Conservation (phyloP, 2,888 invertebrate genomes). For the Dioctria linearis region DNA sequence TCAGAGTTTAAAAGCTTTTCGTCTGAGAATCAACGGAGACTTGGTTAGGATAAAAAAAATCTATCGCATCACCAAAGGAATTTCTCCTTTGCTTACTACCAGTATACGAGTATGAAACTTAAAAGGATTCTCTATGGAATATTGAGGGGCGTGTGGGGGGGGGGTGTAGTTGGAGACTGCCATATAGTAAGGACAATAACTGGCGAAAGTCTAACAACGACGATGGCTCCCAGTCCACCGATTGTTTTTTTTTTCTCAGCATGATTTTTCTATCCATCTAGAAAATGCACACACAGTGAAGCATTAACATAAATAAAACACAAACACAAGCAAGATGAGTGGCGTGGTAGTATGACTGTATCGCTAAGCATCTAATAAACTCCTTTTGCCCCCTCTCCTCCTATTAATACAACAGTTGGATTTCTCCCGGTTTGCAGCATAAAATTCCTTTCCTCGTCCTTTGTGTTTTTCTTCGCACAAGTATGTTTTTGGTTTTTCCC, state of each 20-base stretch:
- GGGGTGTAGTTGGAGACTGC: not conserved
- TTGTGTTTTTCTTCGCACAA: constrained; percentile 2
- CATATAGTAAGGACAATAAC: not conserved
- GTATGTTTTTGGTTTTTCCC: too few species aligned
- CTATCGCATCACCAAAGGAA: constrained; percentile 43
- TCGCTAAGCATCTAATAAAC: constrained; percentile 9
- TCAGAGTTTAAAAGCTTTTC: constrained; percentile 11
- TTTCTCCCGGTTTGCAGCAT: constrained; percentile 22
- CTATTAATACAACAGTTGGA: not conserved
- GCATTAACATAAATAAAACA: constrained; percentile 28
- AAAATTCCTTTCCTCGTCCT: constrained; percentile 34
- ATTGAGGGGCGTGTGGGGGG: too few species aligned
- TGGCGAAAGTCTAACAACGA: not conserved
- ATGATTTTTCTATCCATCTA: constrained; percentile 18
- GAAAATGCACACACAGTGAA: not conserved
- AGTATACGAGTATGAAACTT: constrained; percentile 15
- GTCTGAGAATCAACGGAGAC: not conserved
- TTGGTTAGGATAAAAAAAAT: constrained; percentile 13
- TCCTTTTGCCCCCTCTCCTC: not conserved
- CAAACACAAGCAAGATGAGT: constrained; percentile 28
- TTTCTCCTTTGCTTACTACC: constrained; percentile 32
- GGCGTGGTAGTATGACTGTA: not conserved
- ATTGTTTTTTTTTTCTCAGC: not conserved
- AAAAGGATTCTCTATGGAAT: constrained; percentile 26
- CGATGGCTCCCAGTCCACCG: constrained; percentile 20